Base-by-base conservation (phyloP, 2,797 vertebrate genomes). In the Syngnathus rostellatus region DNA sequence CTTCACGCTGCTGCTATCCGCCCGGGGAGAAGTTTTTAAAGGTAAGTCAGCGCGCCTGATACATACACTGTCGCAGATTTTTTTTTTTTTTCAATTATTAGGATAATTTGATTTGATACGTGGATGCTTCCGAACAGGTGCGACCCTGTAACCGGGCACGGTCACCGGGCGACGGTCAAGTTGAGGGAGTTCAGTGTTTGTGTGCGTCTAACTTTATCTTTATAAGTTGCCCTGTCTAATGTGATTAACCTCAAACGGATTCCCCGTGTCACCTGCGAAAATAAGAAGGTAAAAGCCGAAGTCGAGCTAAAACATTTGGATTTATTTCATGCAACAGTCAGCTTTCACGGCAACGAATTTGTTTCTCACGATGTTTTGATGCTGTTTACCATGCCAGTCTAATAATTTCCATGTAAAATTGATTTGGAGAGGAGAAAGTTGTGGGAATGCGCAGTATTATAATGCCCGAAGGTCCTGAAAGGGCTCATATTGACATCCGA, bases 11-110 rank as follows among this genome's bases (percentile, higher is more conserved):
- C 81, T 90, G 81, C 6, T 89, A 77, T 87, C 88, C 64, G 85
- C 75, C 41, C 74, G 79, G 48, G 90, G 86, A 78, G 88, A 93
- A 89, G 88, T 90, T 87, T 91, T 87, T 68, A 92, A 89, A 91
- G 92, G 91, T 93, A 90, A 90, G 90, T 45, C 63, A 25, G 48
- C 39, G 38, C 51, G n/a, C 8, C 31, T 10, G 51, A 51, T 21
- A 23, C 39, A 9, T 41, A 31, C 38, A 19, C 1, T 21, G 3
- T 39, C 4, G 14, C 5, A 21, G 6, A 11, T 2, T 9, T 7
- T 40, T 31, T n/a, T 12, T 0, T 19, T 19, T 5, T 59, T 41
- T 2, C 31, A 31, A 31, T 31, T 31, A 31, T 31, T 31, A 31
- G 31, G 31, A 31, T 31, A 31, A 31, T 31, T 31, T 31, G 31